Percentiles rank a stretch among this genome's conserved stretches.
Conservation (phyloP, 2,113 vertebrate genomes). For the Albula goreensis region DNA sequence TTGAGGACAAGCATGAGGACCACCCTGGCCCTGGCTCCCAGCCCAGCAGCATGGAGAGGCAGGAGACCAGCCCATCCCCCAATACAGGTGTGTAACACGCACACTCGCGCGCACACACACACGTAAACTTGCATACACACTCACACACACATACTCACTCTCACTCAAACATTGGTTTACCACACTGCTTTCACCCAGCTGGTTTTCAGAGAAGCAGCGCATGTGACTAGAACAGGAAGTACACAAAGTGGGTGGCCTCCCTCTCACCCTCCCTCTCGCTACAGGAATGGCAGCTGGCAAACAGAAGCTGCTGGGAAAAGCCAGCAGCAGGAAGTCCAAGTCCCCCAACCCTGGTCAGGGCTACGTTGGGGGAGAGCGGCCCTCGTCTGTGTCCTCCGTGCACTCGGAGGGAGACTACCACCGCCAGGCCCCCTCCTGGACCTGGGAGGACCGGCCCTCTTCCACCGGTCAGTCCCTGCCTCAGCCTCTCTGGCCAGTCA, state of each 20-base stretch:
- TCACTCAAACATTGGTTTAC: neutral
- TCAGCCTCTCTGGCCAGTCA: neutral
- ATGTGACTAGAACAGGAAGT: too few species aligned
- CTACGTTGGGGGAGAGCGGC: constrained; percentile 82
- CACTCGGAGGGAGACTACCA: constrained; percentile 97
- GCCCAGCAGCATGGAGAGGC: constrained; percentile 65
- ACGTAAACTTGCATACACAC: neutral
- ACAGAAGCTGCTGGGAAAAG: constrained; percentile 87
- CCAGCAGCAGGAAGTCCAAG: constrained; percentile 87
- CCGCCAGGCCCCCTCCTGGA: constrained; percentile 89
- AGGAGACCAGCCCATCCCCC: constrained; percentile 88
- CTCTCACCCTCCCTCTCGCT: neutral
- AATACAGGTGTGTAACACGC: constrained; percentile 73
- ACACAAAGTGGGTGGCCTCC: neutral
- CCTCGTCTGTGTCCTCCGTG: constrained; percentile 93
- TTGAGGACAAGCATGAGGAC: constrained; percentile 92
- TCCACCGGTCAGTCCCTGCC: constrained; percentile 78
- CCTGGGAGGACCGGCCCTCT: constrained; percentile 93
- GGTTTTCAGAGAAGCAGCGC: too few species aligned
- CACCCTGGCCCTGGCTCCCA: constrained; percentile 78
- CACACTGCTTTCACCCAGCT: neutral
- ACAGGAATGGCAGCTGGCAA: constrained; percentile 64
- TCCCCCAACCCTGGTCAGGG: constrained; percentile 90
- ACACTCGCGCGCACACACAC: neutral
- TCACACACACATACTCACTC: neutral